Conservation (phyloP, 2,797 vertebrate genomes). For the Pantherophis vulpinus region DNA sequence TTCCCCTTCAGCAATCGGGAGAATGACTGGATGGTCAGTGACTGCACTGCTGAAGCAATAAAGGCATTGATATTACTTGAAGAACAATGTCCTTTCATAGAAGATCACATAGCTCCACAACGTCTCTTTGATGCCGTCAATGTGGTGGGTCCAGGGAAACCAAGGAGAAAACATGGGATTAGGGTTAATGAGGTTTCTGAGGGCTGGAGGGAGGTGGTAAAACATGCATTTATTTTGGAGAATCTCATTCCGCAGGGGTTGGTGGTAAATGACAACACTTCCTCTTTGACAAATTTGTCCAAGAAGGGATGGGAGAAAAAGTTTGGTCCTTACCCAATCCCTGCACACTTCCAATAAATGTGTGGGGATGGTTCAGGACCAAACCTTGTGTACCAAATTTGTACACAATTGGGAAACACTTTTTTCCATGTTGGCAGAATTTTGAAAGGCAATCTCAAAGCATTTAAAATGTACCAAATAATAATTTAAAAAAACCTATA, state of each 20-base stretch:
- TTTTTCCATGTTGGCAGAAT: not conserved
- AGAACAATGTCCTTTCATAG: conserved; percentile 80
- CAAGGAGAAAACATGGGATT: not conserved
- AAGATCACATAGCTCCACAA: conserved; percentile 64
- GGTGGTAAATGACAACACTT: not conserved
- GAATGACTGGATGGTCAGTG: conserved; percentile 91
- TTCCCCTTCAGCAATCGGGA: conserved; percentile 91
- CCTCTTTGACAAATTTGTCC: not conserved
- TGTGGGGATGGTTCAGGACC: no score
- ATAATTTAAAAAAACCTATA: no score
- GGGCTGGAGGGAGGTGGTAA: not conserved
- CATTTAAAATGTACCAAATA: not conserved
- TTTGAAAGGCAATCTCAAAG: not conserved
- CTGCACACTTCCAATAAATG: no score
- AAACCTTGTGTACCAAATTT: no score
- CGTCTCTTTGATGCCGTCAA: conserved; percentile 83
- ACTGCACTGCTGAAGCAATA: conserved; percentile 92
- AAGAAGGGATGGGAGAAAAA: not conserved
- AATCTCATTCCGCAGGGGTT: not conserved
- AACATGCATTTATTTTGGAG: not conserved
- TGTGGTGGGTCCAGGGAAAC: conserved; percentile 77
- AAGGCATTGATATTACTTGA: conserved; percentile 88
- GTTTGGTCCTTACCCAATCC: not conserved
- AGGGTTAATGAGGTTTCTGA: not conserved
- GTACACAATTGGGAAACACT: not conserved